These are phyloP conservation scores for Semotilus atromaculatus DNA, from an alignment of 2,797 vertebrate genomes.

Conservation along the genomic window DNA sequence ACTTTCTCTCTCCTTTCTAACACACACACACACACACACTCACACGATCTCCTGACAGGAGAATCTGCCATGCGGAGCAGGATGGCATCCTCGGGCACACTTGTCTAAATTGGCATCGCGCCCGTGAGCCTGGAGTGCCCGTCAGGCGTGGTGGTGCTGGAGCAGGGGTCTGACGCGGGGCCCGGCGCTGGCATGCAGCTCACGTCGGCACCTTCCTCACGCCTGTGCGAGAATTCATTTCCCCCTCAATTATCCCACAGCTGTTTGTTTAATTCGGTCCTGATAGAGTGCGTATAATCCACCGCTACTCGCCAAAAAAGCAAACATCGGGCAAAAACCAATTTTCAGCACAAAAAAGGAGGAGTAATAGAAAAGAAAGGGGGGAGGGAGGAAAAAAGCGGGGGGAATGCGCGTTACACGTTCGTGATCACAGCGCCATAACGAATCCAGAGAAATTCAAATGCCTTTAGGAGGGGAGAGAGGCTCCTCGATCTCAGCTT, in stretches of 20 bases:
- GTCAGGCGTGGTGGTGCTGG: conserved; percentile 55
- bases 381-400: conserved; percentile 3
- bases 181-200: conserved; percentile 64
- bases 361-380: conserved; percentile 68
- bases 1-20: conserved; percentile 27
- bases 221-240: conserved; percentile 77
- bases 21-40: conserved; percentile 24
- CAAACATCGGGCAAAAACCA: conserved; percentile 75
- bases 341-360: conserved; percentile 69
- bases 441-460: conserved; percentile 55
- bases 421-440: conserved; percentile 53
- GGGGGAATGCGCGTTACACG: conserved; percentile 62
- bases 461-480: conserved; percentile 34
- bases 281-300: conserved; percentile 81
- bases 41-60: conserved; percentile 41
- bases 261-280: conserved; percentile 82
- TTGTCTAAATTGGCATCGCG: conserved; percentile 69
- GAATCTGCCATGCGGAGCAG: conserved; percentile 61
- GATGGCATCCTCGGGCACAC: conserved; percentile 60
- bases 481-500: conserved; percentile 22
- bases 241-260: conserved; percentile 81
- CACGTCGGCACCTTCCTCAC: conserved; percentile 66
- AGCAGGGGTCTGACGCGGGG: conserved; percentile 45
- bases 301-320: conserved; percentile 69
- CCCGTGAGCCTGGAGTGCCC: conserved; percentile 63